Evolutionary conservation across 2,113 vertebrate species (phyloP).

Genomic region (Raphicerus campestris): DNA sequence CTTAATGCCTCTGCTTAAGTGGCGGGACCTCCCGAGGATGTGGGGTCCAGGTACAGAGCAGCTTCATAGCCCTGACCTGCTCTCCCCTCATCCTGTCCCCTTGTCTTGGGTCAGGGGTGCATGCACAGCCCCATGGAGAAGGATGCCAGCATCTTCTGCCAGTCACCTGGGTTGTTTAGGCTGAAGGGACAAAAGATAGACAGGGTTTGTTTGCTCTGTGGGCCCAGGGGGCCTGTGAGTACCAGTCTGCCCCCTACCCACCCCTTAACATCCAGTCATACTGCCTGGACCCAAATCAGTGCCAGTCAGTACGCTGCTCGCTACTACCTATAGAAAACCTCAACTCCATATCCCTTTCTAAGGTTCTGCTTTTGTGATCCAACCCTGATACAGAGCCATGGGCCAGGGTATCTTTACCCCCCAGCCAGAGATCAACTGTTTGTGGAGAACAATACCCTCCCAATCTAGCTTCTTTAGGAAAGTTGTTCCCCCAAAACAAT

Average conservation of each 20-base stretch:
- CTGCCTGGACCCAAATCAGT: background rate
- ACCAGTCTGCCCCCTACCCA: background rate
- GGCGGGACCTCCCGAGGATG: accelerated
- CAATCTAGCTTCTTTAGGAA: background rate
- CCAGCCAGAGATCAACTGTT: background rate
- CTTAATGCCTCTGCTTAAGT: background rate
- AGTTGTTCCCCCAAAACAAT: background rate
- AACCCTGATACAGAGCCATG: background rate
- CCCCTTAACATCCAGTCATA: background rate
- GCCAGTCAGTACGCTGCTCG: background rate
- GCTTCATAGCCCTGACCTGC: background rate
- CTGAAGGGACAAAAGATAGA: background rate
- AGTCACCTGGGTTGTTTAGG: background rate
- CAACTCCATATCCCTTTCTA: background rate
- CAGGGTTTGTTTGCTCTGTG: background rate
- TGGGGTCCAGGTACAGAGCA: no score
- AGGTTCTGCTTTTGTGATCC: background rate
- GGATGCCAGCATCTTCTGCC: background rate
- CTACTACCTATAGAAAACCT: background rate
- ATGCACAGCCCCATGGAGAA: background rate
- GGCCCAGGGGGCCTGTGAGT: background rate
- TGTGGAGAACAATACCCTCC: background rate
- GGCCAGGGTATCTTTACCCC: background rate
- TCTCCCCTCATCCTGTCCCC: background rate
- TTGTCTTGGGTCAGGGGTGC: background rate